Percentiles rank a stretch among this genome's conserved stretches.
Evolutionary conservation across 2,888 invertebrate species (phyloP).

Genomic region (Drosophila mimetica): DNA sequence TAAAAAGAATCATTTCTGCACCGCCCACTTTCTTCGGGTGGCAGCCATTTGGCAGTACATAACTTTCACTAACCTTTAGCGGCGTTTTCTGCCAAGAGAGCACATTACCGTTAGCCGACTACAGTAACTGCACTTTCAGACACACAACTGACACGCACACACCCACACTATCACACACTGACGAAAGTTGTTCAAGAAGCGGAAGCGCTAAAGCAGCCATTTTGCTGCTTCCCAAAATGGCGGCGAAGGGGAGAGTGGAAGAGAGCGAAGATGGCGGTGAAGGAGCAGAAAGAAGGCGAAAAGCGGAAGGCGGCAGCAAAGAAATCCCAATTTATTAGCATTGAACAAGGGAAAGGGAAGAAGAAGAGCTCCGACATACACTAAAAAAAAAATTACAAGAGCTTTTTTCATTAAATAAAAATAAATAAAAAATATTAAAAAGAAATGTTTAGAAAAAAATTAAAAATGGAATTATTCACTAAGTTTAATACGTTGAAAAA

Average conservation of each 20-base stretch:
- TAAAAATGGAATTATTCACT: no score
- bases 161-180: conserved; percentile 5
- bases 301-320: conserved; percentile 15
- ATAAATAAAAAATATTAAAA: neutral
- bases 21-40: neutral
- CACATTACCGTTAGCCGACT: conserved; percentile 51
- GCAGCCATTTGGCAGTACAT: conserved; percentile 49
- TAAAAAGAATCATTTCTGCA: neutral
- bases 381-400: neutral
- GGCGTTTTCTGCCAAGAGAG: conserved; percentile 35
- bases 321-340: conserved; percentile 54
- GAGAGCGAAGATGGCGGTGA: neutral
- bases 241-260: neutral
- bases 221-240: conserved; percentile 36
- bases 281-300: neutral
- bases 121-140: conserved; percentile 39
- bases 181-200: conserved; percentile 45
- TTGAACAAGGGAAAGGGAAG: conserved; percentile 13
- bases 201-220: conserved; percentile 55
- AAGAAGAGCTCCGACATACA: neutral
- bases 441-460: no score
- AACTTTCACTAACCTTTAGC: conserved; percentile 53
- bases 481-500: no score
- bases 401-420: neutral
- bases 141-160: conserved; percentile 10